These are phyloP conservation scores for Scaptomyza pallida DNA, from an alignment of 1,140 invertebrate species.

Conservation along the genomic window DNA sequence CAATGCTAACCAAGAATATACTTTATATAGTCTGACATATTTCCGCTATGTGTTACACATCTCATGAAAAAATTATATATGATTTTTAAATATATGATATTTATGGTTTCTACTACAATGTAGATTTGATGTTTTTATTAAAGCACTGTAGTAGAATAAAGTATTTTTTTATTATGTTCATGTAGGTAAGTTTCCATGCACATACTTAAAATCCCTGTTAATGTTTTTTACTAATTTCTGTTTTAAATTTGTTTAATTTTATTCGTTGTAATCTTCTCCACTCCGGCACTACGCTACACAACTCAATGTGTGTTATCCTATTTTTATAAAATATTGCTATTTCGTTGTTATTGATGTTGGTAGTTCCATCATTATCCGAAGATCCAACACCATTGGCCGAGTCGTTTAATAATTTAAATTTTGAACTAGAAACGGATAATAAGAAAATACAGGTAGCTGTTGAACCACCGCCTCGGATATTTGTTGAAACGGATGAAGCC, in stretches of 20 bases:
- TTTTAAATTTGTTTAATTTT: background rate
- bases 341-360: conserved; percentile 33
- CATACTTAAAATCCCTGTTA: background rate
- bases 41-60: too few species aligned
- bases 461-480: conserved; percentile 11
- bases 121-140: too few species aligned
- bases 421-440: conserved; percentile 77
- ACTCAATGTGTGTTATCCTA: conserved; percentile 35
- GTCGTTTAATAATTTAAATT: conserved; percentile 79
- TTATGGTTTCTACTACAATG: too few species aligned
- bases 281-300: background rate
- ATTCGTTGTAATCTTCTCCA: background rate
- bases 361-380: conserved; percentile 84
- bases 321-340: conserved; percentile 21
- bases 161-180: too few species aligned
- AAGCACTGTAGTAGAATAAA: too few species aligned
- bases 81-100: too few species aligned
- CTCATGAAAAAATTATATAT: too few species aligned
- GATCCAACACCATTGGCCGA: conserved; percentile 84
- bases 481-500: conserved; percentile 48
- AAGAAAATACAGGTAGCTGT: conserved; percentile 20
- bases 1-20: too few species aligned
- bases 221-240: background rate
- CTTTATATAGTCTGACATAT: too few species aligned
- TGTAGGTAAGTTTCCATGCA: too few species aligned